Percentiles rank a stretch among this genome's conserved stretches.
These are phyloP conservation scores for Aethes cnicana DNA, from an alignment of 2,888 invertebrate species.

Conservation along the genomic window DNA sequence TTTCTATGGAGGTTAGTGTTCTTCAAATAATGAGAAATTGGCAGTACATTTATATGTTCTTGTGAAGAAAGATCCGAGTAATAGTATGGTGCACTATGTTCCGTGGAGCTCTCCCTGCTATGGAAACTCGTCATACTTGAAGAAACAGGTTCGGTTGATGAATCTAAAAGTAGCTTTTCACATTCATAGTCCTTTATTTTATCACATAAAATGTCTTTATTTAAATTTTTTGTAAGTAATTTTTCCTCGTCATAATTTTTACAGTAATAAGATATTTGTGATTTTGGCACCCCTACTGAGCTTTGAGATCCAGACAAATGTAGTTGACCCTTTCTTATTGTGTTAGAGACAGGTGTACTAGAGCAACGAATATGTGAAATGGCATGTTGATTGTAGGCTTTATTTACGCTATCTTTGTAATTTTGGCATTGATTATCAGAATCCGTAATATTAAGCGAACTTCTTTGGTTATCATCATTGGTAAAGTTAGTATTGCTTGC, in stretches of 20 bases:
- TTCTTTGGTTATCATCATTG: constrained; percentile 37
- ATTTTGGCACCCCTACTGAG: constrained; percentile 59
- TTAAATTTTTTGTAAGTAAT: constrained; percentile 68
- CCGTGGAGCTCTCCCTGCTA: constrained; percentile 84
- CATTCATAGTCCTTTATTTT: constrained; percentile 75
- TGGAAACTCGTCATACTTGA: constrained; percentile 77
- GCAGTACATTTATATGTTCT: constrained; percentile 73
- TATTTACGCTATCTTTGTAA: constrained; percentile 52
- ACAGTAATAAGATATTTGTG: constrained; percentile 75
- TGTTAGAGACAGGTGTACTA: constrained; percentile 62
- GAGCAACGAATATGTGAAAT: constrained; percentile 57
- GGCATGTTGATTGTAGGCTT: constrained; percentile 43
- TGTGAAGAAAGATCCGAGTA: constrained; percentile 89
- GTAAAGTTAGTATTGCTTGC: constrained; percentile 43
- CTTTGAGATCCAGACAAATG: constrained; percentile 61
- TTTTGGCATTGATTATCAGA: constrained; percentile 40
- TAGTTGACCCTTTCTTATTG: constrained; percentile 41
- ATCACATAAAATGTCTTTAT: constrained; percentile 62
- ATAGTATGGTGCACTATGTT: constrained; percentile 91
- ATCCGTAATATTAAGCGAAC: constrained; percentile 44
- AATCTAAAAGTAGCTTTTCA: constrained; percentile 61
- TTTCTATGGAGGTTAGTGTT: constrained; percentile 79
- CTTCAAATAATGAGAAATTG: constrained; percentile 73
- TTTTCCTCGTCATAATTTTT: constrained; percentile 70
- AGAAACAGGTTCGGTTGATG: constrained; percentile 57